Conservation (phyloP, 2,797 vertebrate genomes). For the Moxostoma hubbsi region DNA sequence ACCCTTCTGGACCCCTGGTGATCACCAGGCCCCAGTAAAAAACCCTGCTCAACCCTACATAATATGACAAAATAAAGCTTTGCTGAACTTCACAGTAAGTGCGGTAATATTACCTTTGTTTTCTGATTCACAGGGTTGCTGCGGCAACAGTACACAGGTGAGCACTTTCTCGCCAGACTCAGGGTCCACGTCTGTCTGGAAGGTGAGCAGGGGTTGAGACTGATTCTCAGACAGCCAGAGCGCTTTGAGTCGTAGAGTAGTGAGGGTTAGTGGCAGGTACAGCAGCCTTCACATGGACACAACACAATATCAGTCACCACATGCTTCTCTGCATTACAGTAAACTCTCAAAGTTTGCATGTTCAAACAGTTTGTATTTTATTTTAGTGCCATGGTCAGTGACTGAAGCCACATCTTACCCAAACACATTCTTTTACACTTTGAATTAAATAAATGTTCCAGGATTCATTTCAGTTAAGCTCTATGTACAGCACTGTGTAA, state of each 20-base stretch:
- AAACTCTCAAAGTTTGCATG: not conserved
- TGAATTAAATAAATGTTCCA: too few relatives aligned
- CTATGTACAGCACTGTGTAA: too few relatives aligned
- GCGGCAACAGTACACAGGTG: slow-evolving; percentile 96
- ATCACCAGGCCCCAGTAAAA: too few relatives aligned
- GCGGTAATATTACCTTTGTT: slow-evolving; percentile 81
- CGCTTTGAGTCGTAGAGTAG: slow-evolving; percentile 90
- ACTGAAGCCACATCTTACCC: too few relatives aligned
- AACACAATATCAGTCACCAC: slow-evolving; percentile 9
- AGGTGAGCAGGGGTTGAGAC: slow-evolving; percentile 95
- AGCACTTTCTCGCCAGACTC: slow-evolving; percentile 92
- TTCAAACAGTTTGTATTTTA: not conserved
- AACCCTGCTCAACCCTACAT: too few relatives aligned
- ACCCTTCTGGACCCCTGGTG: too few relatives aligned
- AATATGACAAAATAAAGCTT: too few relatives aligned
- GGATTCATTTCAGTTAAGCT: too few relatives aligned
- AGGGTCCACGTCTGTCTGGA: slow-evolving; percentile 91
- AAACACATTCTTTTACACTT: too few relatives aligned
- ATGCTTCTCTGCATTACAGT: not conserved
- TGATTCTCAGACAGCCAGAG: slow-evolving; percentile 99
- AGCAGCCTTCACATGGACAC: slow-evolving; percentile 75
- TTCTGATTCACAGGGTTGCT: slow-evolving; percentile 85
- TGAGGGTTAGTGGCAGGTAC: slow-evolving; percentile 90
- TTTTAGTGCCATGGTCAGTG: too few relatives aligned
- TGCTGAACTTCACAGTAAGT: not conserved